These are phyloP conservation scores for Herminia tarsipennalis DNA, from an alignment of 2,888 invertebrate genomes.

Conservation along the genomic window DNA sequence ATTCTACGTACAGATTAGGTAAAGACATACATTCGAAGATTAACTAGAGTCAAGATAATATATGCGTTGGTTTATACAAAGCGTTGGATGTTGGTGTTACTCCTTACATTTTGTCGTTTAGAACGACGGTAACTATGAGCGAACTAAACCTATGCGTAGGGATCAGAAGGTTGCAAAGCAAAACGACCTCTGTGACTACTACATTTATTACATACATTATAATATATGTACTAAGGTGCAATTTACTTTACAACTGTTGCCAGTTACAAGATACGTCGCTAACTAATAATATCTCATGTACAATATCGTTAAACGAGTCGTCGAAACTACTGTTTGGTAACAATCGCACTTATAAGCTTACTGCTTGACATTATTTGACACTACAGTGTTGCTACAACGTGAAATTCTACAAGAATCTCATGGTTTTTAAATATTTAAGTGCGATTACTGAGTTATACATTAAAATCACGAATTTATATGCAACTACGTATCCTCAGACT, in stretches of 20 bases:
- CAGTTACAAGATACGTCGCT: conserved; percentile 52
- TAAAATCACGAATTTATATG: conserved; percentile 38
- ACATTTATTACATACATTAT: conserved; percentile 43
- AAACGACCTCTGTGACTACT: conserved; percentile 52
- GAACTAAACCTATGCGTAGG: conserved; percentile 60
- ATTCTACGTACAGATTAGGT: conserved; percentile 58
- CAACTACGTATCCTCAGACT: conserved; percentile 53
- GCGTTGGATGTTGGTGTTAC: conserved; percentile 73
- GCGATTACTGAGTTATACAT: conserved; percentile 25
- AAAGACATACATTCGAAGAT: conserved; percentile 53
- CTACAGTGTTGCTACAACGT: neutral
- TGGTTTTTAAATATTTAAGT: conserved; percentile 18
- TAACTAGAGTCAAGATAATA: conserved; percentile 51
- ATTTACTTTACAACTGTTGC: conserved; percentile 61
- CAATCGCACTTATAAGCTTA: conserved; percentile 22
- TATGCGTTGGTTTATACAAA: conserved; percentile 68
- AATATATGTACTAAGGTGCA: conserved; percentile 65
- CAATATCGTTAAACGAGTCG: conserved; percentile 68
- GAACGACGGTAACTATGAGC: conserved; percentile 73
- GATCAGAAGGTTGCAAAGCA: conserved; percentile 57
- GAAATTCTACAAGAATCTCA: neutral
- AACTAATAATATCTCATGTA: conserved; percentile 76
- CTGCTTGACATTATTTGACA: conserved; percentile 1
- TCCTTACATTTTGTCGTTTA: conserved; percentile 74
- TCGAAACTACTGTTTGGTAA: conserved; percentile 31